A percentile compares a stretch with the other conserved stretches of the same genome.
Conservation (phyloP, 2,888 invertebrate species). For the Geophilus truncorum region DNA sequence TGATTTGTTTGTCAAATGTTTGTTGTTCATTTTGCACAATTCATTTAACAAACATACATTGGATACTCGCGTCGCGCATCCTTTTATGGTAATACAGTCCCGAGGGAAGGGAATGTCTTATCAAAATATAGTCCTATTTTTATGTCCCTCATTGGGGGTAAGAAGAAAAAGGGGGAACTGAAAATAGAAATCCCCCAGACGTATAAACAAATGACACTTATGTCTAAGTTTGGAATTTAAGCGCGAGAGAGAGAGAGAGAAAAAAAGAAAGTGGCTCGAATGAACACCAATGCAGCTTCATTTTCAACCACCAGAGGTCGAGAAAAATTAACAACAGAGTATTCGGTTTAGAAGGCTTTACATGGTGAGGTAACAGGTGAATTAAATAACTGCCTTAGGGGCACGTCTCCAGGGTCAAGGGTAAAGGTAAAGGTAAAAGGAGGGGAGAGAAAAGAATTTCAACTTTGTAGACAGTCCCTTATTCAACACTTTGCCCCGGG, state of each 20-base stretch:
- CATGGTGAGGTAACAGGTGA: conserved; percentile 8
- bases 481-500: neutral
- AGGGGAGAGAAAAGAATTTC: conserved; percentile 22
- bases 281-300: neutral
- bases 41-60: neutral
- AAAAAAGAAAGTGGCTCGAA: conserved; percentile 3
- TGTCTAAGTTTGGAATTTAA: conserved; percentile 23
- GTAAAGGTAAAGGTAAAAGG: neutral
- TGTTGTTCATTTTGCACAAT: neutral
- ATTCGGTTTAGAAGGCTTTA: neutral
- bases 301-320: conserved; percentile 6
- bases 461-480: conserved; percentile 27
- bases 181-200: conserved; percentile 22
- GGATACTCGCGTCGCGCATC: neutral
- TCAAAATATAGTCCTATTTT: conserved; percentile 21
- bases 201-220: conserved; percentile 23
- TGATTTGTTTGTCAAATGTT: no score
- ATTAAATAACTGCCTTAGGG: neutral
- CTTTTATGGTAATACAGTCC: conserved; percentile 20
- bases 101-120: conserved; percentile 11
- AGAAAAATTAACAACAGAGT: neutral
- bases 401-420: neutral
- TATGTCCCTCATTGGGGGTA: conserved; percentile 25
- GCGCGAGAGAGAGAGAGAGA: no score
- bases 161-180: neutral